Percentiles rank a stretch among this genome's conserved stretches.
phyloP scores from a whole-genome alignment of 2,888 invertebrate genomes.

The Operophtera brumata region DNA sequence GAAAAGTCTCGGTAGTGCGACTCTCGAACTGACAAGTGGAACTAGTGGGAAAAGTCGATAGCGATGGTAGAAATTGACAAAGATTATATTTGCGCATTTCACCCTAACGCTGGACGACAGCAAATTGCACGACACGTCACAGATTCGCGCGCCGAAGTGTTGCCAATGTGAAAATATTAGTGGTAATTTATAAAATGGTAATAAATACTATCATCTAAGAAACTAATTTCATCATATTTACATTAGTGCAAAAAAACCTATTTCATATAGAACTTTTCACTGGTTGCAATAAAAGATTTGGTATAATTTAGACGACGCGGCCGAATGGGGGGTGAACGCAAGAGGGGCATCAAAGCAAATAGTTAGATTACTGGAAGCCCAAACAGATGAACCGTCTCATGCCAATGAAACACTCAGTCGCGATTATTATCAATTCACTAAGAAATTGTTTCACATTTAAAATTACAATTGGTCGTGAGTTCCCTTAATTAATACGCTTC shows the following conservation, averaged over 20 bases:
- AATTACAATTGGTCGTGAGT: slow-evolving; percentile 80
- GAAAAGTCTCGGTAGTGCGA: background rate
- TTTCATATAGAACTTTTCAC: slow-evolving; percentile 50
- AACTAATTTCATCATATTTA: slow-evolving; percentile 55
- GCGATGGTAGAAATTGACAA: too few species aligned
- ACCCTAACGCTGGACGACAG: too few species aligned
- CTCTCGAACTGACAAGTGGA: background rate
- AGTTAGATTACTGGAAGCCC: slow-evolving; percentile 77
- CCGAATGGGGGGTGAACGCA: slow-evolving; percentile 26
- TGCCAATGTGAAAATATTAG: slow-evolving; percentile 13
- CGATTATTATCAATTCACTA: slow-evolving; percentile 72
- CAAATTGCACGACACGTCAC: too few species aligned
- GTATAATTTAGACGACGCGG: slow-evolving; percentile 21
- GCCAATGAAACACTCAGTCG: slow-evolving; percentile 69
- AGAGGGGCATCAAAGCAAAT: slow-evolving; percentile 59
- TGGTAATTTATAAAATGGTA: slow-evolving; percentile 39
- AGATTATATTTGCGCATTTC: too few species aligned
- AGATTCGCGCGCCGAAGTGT: background rate
- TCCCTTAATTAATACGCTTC: slow-evolving; percentile 61
- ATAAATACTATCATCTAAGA: slow-evolving; percentile 69
- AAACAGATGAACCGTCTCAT: slow-evolving; percentile 68
- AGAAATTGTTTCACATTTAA: slow-evolving; percentile 62
- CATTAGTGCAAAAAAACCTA: slow-evolving; percentile 55
- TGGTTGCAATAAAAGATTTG: slow-evolving; percentile 42
- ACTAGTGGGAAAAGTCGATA: background rate